Percentiles rank a stretch among this genome's conserved stretches.
These are phyloP conservation scores for Coleophora flavipennella DNA, from an alignment of 2,888 invertebrate species.

Conservation along the genomic window DNA sequence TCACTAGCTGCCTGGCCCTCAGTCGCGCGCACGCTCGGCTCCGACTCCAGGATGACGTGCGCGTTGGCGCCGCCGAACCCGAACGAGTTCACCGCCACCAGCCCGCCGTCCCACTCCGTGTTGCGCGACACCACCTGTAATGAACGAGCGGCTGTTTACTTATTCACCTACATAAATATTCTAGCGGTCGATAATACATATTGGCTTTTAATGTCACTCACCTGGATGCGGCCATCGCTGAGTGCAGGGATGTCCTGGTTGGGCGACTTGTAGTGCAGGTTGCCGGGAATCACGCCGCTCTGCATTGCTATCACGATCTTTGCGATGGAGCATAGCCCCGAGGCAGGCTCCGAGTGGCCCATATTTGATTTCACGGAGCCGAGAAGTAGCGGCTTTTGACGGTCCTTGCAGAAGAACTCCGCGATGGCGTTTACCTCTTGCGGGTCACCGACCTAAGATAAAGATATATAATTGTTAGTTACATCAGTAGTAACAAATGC, in stretches of 20 bases:
- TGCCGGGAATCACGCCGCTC: slow-evolving; percentile 88
- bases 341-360: slow-evolving; percentile 97
- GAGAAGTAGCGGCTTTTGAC: slow-evolving; percentile 85
- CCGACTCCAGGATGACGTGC: slow-evolving; percentile 88
- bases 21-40: slow-evolving; percentile 72
- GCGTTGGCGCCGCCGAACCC: slow-evolving; percentile 98
- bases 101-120: slow-evolving; percentile 89
- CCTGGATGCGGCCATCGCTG: slow-evolving; percentile 88
- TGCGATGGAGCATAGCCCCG: slow-evolving; percentile 91
- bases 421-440: slow-evolving; percentile 97
- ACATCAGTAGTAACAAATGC: too few species aligned
- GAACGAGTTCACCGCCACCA: slow-evolving; percentile 95
- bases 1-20: slow-evolving; percentile 25
- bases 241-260: slow-evolving; percentile 95
- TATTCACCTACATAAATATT: too few species aligned
- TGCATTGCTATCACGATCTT: slow-evolving; percentile 95
- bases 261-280: slow-evolving; percentile 90
- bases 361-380: slow-evolving; percentile 99
- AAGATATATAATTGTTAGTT: too few species aligned
- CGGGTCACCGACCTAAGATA: slow-evolving; percentile 89
- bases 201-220: slow-evolving; percentile 17
- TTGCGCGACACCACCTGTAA: slow-evolving; percentile 83
- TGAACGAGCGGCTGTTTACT: slow-evolving; percentile 4
- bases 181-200: too few species aligned
- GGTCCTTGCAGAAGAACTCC: slow-evolving; percentile 89